A percentile compares a stretch with the other conserved stretches of the same genome.
Evolutionary conservation across 23 tunicate species (phyloP).

Genomic region (Phallusia fumigata): DNA sequence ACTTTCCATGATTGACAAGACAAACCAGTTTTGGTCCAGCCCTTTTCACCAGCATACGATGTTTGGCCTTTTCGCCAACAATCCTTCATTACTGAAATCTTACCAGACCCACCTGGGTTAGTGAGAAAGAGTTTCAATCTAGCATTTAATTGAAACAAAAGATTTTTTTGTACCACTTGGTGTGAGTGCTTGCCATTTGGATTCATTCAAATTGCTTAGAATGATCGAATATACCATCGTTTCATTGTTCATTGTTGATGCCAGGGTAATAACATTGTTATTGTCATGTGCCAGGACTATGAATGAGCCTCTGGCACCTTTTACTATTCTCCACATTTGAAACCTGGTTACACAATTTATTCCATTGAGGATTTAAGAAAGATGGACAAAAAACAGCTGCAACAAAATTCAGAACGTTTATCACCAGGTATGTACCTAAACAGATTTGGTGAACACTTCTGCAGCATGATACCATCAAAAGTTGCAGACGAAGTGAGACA

Average conservation of each 20-base stretch:
- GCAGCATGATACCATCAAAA: background rate
- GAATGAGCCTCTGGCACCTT: background rate
- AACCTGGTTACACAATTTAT: background rate
- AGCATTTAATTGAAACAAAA: background rate
- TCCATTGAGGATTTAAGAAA: background rate
- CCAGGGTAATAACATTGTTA: background rate
- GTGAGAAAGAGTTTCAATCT: background rate
- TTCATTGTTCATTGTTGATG: background rate
- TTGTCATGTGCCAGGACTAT: background rate
- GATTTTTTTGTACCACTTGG: background rate
- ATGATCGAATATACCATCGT: background rate
- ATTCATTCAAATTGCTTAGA: background rate
- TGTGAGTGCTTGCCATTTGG: constrained; percentile 1
- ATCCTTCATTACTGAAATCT: constrained; percentile 20
- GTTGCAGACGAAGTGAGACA: background rate
- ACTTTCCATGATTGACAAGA: constrained; percentile 55
- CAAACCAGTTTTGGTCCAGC: constrained; percentile 47
- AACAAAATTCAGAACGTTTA: no score
- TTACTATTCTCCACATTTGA: background rate
- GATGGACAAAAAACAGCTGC: no score
- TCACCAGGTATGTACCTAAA: background rate
- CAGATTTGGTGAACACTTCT: background rate
- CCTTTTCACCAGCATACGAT: constrained; percentile 5
- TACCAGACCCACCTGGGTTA: background rate
- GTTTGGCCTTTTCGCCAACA: constrained; percentile 43